These are phyloP conservation scores for Chrysomela aeneicollis DNA, from an alignment of 2,888 invertebrate species.

Conservation along the genomic window DNA sequence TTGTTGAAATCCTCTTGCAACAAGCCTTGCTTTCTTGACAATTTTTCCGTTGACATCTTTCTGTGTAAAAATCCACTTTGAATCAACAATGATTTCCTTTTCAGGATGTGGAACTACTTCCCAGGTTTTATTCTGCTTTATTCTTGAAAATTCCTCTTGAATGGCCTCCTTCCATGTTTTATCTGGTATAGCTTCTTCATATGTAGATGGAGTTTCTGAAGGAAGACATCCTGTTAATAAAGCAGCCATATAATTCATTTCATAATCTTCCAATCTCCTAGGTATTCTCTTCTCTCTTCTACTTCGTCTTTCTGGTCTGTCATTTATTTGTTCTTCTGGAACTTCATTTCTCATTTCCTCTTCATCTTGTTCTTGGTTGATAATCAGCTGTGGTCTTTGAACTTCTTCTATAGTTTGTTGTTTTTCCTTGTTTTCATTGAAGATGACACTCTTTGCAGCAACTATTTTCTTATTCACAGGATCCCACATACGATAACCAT, in stretches of 20 bases:
- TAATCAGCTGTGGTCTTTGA: neutral
- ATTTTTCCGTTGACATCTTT: constrained; percentile 28
- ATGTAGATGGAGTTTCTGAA: constrained; percentile 34
- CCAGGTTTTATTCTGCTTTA: constrained; percentile 33
- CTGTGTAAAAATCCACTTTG: constrained; percentile 35
- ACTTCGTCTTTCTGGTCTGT: constrained; percentile 20
- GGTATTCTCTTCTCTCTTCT: constrained; percentile 23
- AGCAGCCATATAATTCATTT: constrained; percentile 19
- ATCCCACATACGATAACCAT: constrained; percentile 36
- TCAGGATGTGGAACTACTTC: constrained; percentile 24
- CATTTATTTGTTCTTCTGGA: constrained; percentile 5
- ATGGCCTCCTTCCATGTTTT: constrained; percentile 30
- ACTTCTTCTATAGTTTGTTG: constrained; percentile 3
- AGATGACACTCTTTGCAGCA: constrained; percentile 28
- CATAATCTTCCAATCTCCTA: constrained; percentile 28
- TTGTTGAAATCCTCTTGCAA: constrained; percentile 33
- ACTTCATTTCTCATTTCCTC: constrained; percentile 8
- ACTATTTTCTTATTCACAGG: constrained; percentile 23
- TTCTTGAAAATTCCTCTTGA: constrained; percentile 16
- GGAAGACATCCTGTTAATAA: constrained; percentile 27
- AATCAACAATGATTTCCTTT: constrained; percentile 32
- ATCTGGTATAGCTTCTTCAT: constrained; percentile 26
- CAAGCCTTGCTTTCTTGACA: constrained; percentile 33
- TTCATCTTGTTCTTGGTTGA: constrained; percentile 7
- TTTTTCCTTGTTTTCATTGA: constrained; percentile 25